Conservation (phyloP, 2,113 vertebrate genomes). For the Erpornis zantholeuca region DNA sequence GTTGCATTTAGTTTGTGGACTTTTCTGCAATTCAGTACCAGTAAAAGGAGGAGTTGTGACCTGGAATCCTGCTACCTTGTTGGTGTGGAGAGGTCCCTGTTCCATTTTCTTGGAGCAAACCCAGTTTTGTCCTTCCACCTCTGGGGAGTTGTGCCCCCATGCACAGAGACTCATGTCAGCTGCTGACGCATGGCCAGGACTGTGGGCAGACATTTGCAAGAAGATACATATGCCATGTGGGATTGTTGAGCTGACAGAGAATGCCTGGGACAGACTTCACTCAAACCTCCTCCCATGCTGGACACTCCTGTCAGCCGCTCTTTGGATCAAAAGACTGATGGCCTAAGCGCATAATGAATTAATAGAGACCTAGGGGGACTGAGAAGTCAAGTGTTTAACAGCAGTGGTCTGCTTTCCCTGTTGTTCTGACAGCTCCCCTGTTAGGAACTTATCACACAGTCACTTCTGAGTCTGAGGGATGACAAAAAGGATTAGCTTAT, state of each 20-base stretch:
- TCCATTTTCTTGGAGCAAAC: neutral
- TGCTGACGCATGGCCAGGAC: rapidly evolving
- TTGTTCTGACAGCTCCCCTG: conserved; percentile 8
- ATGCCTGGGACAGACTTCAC: neutral
- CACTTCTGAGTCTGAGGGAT: neutral
- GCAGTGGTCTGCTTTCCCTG: neutral
- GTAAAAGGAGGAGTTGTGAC: neutral
- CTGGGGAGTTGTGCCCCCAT: neutral
- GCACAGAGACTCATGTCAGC: rapidly evolving
- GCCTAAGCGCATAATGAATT: neutral
- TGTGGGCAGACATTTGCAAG: neutral
- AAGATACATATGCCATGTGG: neutral
- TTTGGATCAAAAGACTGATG: neutral
- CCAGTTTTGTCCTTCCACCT: neutral
- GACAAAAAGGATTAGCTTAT: conserved; percentile 36
- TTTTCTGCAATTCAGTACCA: neutral
- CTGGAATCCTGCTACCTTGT: neutral
- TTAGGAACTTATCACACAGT: neutral
- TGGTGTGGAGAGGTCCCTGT: neutral
- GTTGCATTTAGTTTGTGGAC: neutral
- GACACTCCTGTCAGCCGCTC: neutral
- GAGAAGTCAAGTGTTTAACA: conserved; percentile 4
- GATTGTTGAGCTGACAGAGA: neutral
- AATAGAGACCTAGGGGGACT: neutral
- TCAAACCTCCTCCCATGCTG: neutral